Evolutionary conservation across 2,113 vertebrate species (phyloP).

Genomic region (Cranoglanis bouderius): DNA sequence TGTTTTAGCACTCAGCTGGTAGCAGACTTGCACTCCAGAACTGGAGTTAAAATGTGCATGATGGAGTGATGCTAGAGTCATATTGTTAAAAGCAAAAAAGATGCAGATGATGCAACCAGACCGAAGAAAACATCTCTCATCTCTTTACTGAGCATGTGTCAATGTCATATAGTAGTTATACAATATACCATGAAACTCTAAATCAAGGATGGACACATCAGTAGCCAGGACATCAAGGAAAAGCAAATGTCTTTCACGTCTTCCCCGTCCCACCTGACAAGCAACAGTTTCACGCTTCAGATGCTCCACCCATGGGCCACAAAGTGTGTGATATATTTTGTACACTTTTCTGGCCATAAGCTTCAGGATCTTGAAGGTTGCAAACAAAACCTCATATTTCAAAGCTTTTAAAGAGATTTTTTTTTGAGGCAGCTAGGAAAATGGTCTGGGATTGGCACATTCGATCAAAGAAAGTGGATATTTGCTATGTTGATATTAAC

Average conservation of each 20-base stretch:
- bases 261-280: too few species aligned
- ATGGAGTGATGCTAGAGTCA: background rate
- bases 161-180: background rate
- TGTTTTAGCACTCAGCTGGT: background rate
- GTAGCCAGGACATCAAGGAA: background rate
- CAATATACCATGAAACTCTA: background rate
- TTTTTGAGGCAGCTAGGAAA: too few species aligned
- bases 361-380: too few species aligned
- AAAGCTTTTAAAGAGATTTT: too few species aligned
- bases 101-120: background rate
- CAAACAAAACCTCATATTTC: too few species aligned
- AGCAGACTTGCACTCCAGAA: background rate
- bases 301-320: too few species aligned
- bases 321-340: too few species aligned
- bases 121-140: background rate
- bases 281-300: background rate
- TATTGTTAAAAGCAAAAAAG: background rate
- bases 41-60: background rate
- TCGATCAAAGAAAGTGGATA: too few species aligned
- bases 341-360: too few species aligned
- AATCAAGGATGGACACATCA: background rate
- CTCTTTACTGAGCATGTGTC: background rate
- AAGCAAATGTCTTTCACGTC: background rate
- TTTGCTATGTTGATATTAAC: too few species aligned
- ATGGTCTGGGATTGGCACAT: too few species aligned